Conservation (phyloP, 2,797 vertebrate genomes). For the Cyprinodon diabolis region DNA sequence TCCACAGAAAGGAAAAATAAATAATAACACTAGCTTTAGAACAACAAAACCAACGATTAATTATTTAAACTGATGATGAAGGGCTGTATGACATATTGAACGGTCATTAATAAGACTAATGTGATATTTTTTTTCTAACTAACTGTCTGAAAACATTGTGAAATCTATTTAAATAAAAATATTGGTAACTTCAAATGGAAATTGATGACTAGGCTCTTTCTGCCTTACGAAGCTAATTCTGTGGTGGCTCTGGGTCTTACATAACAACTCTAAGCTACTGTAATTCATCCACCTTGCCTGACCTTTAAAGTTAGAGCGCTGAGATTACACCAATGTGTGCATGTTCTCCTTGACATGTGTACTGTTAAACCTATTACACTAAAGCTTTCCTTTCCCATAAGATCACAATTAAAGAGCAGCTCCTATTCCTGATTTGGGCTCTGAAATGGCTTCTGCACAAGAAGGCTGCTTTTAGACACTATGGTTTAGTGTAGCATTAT, state of each 20-base stretch:
- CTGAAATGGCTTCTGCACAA: neutral
- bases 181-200: neutral
- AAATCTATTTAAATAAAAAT: neutral
- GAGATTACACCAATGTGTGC: conserved; percentile 40
- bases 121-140: neutral
- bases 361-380: neutral
- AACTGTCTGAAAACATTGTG: neutral
- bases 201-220: conserved; percentile 1
- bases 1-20: neutral
- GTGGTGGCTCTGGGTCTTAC: conserved; percentile 41
- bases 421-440: neutral
- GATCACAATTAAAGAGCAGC: neutral
- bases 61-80: neutral
- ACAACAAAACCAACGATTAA: neutral
- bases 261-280: conserved; percentile 61
- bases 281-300: conserved; percentile 43
- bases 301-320: conserved; percentile 52
- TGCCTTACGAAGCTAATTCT: conserved; percentile 32
- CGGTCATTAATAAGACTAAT: neutral
- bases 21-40: neutral
- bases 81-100: neutral
- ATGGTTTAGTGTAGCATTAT: neutral
- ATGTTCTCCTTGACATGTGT: conserved; percentile 7
- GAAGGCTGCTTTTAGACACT: neutral
- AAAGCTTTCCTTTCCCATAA: neutral